These are phyloP conservation scores for Brachionus asplanchnoidis DNA, from an alignment of 1,140 invertebrate species.

Conservation along the genomic window DNA sequence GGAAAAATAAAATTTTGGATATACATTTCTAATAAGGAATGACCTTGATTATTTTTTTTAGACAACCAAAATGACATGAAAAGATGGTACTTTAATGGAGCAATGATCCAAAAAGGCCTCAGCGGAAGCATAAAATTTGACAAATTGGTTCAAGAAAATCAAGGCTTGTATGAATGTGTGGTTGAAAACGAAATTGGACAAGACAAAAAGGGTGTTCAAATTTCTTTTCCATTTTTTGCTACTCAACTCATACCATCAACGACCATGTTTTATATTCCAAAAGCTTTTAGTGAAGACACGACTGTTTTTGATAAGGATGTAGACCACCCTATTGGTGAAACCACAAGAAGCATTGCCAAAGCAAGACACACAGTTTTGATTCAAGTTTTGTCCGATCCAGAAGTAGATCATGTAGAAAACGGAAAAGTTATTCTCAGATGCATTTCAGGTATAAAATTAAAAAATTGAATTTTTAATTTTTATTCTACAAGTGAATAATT, in stretches of 20 bases:
- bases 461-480: neutral
- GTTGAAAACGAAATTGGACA: neutral
- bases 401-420: constrained; percentile 12
- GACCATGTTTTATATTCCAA: neutral
- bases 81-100: neutral
- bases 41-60: neutral
- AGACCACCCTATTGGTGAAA: neutral
- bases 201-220: constrained; percentile 15
- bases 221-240: neutral
- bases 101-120: neutral
- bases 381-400: constrained; percentile 27
- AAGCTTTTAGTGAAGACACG: neutral
- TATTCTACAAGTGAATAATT: neutral
- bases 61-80: neutral
- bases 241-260: neutral
- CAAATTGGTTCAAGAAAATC: neutral
- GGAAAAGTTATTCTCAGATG: constrained; percentile 8
- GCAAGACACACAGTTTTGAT: neutral
- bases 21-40: too few relatives aligned
- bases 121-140: neutral
- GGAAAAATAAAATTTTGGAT: too few relatives aligned
- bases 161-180: neutral
- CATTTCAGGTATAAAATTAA: constrained; percentile 24
- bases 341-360: neutral
- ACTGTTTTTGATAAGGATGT: constrained; percentile 3